These are phyloP conservation scores for Tokudaia muenninki DNA, from an alignment of 2,797 vertebrate species.

Conservation along the genomic window DNA sequence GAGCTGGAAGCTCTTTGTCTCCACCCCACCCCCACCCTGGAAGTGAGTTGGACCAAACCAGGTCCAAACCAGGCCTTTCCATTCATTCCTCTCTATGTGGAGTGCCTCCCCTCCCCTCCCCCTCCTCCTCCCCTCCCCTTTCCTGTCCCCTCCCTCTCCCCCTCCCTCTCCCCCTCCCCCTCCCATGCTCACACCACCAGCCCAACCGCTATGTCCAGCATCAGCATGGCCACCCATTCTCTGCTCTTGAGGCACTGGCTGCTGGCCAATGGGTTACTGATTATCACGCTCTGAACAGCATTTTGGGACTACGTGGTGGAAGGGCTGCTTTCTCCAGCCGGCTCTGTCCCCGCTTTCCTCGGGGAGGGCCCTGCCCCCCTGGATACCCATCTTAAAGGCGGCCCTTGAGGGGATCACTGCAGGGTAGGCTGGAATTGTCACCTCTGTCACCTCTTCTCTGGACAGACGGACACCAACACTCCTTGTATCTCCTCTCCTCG, in stretches of 20 bases:
- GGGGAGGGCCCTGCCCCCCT: background rate
- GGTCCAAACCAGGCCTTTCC: background rate
- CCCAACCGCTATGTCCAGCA: background rate
- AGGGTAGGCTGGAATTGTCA: conserved; percentile 31
- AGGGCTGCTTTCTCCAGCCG: background rate
- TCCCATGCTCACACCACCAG: background rate
- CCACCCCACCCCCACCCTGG: background rate
- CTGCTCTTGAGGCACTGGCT: background rate
- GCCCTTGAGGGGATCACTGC: background rate
- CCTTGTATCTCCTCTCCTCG: background rate
- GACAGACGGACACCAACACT: conserved; percentile 64
- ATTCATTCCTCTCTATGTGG: background rate
- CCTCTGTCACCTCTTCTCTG: conserved; percentile 75
- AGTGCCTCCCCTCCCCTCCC: too few relatives aligned
- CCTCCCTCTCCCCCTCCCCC: accelerated
- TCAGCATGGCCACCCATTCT: background rate
- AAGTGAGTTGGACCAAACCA: background rate
- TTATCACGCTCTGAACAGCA: background rate
- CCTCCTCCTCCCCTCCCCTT: too few relatives aligned
- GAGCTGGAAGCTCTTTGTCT: background rate
- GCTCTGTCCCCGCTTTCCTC: background rate
- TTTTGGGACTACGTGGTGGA: background rate
- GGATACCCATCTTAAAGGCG: background rate
- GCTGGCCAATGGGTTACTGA: background rate
- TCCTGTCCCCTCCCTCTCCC: too few relatives aligned